phyloP scores from a whole-genome alignment of 2,797 vertebrate genomes.

The Mus minutoides region DNA sequence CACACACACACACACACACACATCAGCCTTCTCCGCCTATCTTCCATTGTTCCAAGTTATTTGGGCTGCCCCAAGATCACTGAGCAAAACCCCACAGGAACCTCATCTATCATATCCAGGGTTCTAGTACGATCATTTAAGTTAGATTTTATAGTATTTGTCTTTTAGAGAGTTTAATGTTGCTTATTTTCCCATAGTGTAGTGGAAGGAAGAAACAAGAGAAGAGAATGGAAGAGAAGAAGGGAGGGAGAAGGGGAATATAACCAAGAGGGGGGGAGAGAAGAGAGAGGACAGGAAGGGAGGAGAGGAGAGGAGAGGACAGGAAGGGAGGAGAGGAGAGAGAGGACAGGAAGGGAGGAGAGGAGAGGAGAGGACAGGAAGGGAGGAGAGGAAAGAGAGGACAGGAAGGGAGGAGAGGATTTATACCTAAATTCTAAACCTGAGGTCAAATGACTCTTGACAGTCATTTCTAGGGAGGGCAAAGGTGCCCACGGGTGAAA shows the following conservation, averaged over 20 bases:
- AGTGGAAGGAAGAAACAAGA: not conserved
- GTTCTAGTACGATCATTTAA: not conserved
- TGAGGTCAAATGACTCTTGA: not conserved
- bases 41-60: not conserved
- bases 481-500: not conserved
- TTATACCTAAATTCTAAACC: slow-evolving; percentile 43
- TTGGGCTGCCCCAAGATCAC: not conserved
- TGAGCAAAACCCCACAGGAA: not conserved
- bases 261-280: too few relatives aligned
- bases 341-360: too few relatives aligned
- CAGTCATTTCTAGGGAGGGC: not conserved
- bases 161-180: not conserved
- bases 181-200: not conserved
- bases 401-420: not conserved
- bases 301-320: too few relatives aligned
- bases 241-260: not conserved
- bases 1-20: too few relatives aligned
- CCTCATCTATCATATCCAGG: not conserved
- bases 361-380: too few relatives aligned
- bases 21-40: not conserved
- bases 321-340: not conserved
- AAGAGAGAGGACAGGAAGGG: not conserved
- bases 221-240: not conserved
- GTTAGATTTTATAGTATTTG: slow-evolving; percentile 41
- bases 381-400: not conserved